Evolutionary conservation across 92 coral and sea anemone genomes (phyloP), one percentile per base, ranked within the genome.

Genomic region (Palythoa grandis): DNA sequence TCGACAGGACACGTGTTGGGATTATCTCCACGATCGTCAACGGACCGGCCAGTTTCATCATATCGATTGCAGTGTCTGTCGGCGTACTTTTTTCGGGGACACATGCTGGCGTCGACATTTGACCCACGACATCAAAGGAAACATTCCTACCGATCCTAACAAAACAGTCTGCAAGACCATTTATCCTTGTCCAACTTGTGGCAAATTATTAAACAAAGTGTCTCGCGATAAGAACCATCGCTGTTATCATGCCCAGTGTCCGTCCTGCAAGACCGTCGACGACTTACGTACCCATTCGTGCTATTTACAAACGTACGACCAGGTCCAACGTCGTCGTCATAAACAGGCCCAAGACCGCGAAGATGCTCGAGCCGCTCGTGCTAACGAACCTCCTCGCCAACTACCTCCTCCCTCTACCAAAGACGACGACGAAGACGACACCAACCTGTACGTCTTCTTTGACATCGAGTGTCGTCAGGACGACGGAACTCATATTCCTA

Each of bases 361-460:
- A 13, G 24, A 69, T 82, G 71, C 9, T 72, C 70, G 19, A 2
- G 13, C 57, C 0, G 23, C 17, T 13, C 7, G 48, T 14, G 48
- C 76, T 4, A 8, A 8, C 50, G 9, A 5, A 5, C 50, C 50
- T 43, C 50, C 9, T 43, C 50, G 50, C 0, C 52, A 25, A 9
- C 52, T 76, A 70, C 74, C n/a, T 14, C 37, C 43, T 7, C 72
- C 83, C n/a, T 11, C 39, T 1, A 52, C 23, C 15, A 50, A 61
- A 11, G 17, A 76, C 82, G 82, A 24, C 60, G 79, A 67, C 15
- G 37, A 19, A 38, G 15, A 11, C 7, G 50, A 43, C 3, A 5
- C 50, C 7, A 37, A 74, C 58, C 38, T 20, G 37, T 74, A 68
- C 38, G 78, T 82, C 2, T 82, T 66, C 78, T 68, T 66, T 60